Evolutionary conservation across 1,140 invertebrate species (phyloP).

Genomic region (Cotesia glomerata): DNA sequence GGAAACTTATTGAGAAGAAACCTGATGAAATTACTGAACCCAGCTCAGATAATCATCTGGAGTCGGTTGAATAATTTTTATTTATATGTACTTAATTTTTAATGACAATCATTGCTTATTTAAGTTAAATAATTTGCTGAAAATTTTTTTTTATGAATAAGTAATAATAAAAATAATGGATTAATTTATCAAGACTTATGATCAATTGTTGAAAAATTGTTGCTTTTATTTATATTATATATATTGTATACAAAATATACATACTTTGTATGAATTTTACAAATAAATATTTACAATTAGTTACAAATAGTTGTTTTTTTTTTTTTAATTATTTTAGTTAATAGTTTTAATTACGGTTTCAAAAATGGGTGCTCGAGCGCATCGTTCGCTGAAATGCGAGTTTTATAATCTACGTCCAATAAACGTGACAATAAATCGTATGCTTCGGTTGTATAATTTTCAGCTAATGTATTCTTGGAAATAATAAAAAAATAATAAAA

Average conservation of each 20-base stretch:
- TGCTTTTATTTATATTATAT: conserved; percentile 10
- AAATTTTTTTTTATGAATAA: background rate
- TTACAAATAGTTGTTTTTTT: background rate
- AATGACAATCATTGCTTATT: background rate
- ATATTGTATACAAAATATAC: conserved; percentile 15
- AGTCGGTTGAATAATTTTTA: conserved; percentile 5
- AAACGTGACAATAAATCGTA: conserved; percentile 77
- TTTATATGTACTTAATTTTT: background rate
- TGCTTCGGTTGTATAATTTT: conserved; percentile 70
- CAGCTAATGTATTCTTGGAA: conserved; percentile 38
- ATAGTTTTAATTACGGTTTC: conserved; percentile 34
- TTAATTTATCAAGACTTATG: background rate
- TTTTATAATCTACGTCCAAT: conserved; percentile 77
- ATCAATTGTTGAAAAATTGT: background rate
- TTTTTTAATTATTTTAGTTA: background rate
- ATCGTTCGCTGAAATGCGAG: conserved; percentile 74
- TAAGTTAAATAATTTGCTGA: too few relatives aligned
- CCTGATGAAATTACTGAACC: background rate
- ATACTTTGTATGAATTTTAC: conserved; percentile 21
- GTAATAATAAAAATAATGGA: background rate
- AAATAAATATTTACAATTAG: conserved; percentile 4
- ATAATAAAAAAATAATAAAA: conserved; percentile 31
- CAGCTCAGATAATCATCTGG: background rate
- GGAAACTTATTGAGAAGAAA: conserved; percentile 80
- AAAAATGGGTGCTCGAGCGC: conserved; percentile 81